A percentile compares a stretch with the other conserved stretches of the same genome.
phyloP scores from a whole-genome alignment of 64 coral and sea anemone genomes.

The Platygyra sinensis region DNA sequence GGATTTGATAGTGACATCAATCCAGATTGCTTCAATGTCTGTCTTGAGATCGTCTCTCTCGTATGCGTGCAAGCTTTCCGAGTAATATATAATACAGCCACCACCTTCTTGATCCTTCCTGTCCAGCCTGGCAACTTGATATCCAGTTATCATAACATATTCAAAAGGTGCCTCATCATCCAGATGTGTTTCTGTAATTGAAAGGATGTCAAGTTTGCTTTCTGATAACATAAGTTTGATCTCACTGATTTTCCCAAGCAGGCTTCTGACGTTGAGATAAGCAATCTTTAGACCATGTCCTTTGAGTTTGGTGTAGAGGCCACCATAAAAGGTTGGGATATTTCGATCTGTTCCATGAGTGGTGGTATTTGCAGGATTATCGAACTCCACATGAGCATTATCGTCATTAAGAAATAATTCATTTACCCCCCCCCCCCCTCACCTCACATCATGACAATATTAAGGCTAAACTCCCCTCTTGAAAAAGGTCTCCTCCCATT shows the following conservation, averaged over 20 bases:
- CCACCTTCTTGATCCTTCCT: constrained; percentile 53
- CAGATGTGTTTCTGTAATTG: constrained; percentile 63
- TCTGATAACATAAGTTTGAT: constrained; percentile 43
- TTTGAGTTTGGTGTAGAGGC: constrained; percentile 31
- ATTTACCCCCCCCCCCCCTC: too few species aligned
- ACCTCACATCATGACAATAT: too few species aligned
- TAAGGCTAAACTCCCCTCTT: too few species aligned
- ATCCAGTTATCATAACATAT: background rate
- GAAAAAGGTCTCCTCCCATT: too few species aligned
- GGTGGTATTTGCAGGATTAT: background rate
- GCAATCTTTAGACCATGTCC: constrained; percentile 39
- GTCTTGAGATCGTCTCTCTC: constrained; percentile 60
- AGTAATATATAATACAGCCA: constrained; percentile 58
- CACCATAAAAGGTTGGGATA: constrained; percentile 26
- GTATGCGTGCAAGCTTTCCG: constrained; percentile 35
- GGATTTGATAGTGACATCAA: constrained; percentile 57
- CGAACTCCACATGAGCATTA: background rate
- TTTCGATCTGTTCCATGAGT: background rate
- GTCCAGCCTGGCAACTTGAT: constrained; percentile 33
- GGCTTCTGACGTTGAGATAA: constrained; percentile 50
- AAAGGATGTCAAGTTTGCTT: constrained; percentile 41
- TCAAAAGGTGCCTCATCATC: too few species aligned
- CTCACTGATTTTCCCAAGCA: constrained; percentile 35
- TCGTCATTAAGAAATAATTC: too few species aligned
- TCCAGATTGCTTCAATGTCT: constrained; percentile 74